A percentile compares a stretch with the other conserved stretches of the same genome.
phyloP scores from a whole-genome alignment of 2,113 vertebrate genomes.

The Cercocebus atys region DNA sequence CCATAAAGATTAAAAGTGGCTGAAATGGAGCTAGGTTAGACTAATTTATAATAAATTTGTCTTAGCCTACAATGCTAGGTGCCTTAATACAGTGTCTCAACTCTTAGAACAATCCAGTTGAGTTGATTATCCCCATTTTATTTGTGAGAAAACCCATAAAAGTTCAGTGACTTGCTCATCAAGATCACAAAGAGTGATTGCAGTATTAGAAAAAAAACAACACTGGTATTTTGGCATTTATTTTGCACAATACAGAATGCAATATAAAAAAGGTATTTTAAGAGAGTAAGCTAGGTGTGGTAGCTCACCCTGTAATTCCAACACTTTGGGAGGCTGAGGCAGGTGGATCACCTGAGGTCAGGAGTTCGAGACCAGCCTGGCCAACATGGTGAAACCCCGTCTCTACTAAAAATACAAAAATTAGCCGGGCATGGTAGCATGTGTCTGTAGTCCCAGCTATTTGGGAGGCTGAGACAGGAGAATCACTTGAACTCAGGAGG shows the following conservation, averaged over 20 bases:
- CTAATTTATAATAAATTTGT: background rate
- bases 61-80: background rate
- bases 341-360: too few relatives aligned
- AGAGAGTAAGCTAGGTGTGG: too few relatives aligned
- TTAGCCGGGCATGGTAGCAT: too few relatives aligned
- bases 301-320: too few relatives aligned
- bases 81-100: background rate
- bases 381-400: too few relatives aligned
- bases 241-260: slow-evolving; percentile 5
- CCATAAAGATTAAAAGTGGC: background rate
- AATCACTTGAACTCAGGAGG: too few relatives aligned
- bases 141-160: background rate
- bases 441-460: too few relatives aligned
- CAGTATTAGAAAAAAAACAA: background rate
- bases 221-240: background rate
- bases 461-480: too few relatives aligned
- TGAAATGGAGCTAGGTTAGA: background rate
- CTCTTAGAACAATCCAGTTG: background rate
- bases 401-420: too few relatives aligned
- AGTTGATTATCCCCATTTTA: background rate
- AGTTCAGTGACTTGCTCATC: background rate
- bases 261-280: background rate
- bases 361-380: too few relatives aligned
- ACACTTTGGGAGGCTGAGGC: too few relatives aligned
- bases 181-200: background rate